phyloP scores from a whole-genome alignment of 1,140 invertebrate genomes.

The Lineus longissimus region DNA sequence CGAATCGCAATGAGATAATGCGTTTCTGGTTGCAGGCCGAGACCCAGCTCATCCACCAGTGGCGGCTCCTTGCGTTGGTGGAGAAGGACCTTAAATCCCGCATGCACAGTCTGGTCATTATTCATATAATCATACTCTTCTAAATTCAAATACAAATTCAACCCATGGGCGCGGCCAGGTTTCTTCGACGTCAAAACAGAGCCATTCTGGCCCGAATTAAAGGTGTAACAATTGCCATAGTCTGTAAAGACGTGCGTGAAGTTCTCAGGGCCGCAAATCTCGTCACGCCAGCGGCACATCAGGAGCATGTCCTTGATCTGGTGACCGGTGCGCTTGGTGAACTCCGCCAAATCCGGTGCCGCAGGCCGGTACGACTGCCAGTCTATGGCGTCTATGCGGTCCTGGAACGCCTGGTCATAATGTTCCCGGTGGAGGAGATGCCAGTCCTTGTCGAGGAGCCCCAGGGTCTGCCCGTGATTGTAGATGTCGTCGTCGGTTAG shows the following conservation, averaged over 20 bases:
- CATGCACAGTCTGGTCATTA: neutral
- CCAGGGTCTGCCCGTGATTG: neutral
- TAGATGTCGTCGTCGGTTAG: constrained; percentile 1
- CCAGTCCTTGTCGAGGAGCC: neutral
- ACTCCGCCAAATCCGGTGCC: neutral
- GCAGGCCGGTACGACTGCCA: neutral
- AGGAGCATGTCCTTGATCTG: constrained; percentile 7
- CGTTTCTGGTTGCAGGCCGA: neutral
- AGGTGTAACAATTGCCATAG: constrained; percentile 4
- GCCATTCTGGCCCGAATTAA: neutral
- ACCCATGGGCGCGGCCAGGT: neutral
- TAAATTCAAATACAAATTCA: neutral
- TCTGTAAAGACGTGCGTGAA: neutral
- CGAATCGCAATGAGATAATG: constrained; percentile 1
- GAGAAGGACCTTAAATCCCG: neutral
- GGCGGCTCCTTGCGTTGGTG: neutral
- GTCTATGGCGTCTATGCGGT: neutral
- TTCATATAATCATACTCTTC: constrained; percentile 2
- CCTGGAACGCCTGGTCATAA: neutral
- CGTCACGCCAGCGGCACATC: neutral
- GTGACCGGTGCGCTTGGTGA: neutral
- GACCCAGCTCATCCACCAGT: neutral
- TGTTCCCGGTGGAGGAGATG: neutral
- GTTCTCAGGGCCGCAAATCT: neutral
- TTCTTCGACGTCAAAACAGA: neutral